Base-by-base conservation (phyloP, 2,888 invertebrate genomes). In the Anodontia alba region DNA sequence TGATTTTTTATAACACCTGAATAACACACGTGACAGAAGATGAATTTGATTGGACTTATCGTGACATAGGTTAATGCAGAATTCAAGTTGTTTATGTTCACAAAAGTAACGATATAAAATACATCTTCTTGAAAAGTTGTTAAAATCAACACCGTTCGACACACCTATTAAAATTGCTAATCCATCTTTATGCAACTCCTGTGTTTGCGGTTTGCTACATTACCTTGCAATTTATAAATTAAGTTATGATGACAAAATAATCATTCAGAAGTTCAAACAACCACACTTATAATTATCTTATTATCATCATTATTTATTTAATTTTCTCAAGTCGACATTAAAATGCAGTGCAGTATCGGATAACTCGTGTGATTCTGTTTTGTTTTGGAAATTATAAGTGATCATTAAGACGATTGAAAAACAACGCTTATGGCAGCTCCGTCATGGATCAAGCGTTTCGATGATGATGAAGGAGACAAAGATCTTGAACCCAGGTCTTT, bases 401-500 rank as follows among this genome's bases (percentile, higher is more conserved):
- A n/a, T 57, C 3, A 57, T 10, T 20, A 1, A 10, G 33, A 33
- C 23, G 62, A 1, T 62, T 42, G 17, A 10, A 42, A 73, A 31
- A 36, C 12, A 26, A n/a, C 1, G 15, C 46, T 43, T 29, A 77
- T 77, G 77, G 72, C 72, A 17, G 33, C 72, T 7, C 77, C 77
- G 20, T 77, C 77, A 23, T 77, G 77, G 77, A 68, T 77, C 3
- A 46, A 68, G 51, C 77, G 77, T 43, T 51, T 77, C 15, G 67
- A 66, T 29, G 72, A 77, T 8, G 0, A 72, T 15, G 51, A 36
- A 23, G 54, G 54, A 0, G 72, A 67, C 1, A 67, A 49, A 0
- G 51, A 62, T 33, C 62, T 62, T 62, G 33, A 62, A 10, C 62
- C 62, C 1, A 20, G 17, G 20, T 10, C 62, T 10, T 62, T 62